Base-by-base conservation (phyloP, 2,113 vertebrate species). In the Agapornis roseicollis region DNA sequence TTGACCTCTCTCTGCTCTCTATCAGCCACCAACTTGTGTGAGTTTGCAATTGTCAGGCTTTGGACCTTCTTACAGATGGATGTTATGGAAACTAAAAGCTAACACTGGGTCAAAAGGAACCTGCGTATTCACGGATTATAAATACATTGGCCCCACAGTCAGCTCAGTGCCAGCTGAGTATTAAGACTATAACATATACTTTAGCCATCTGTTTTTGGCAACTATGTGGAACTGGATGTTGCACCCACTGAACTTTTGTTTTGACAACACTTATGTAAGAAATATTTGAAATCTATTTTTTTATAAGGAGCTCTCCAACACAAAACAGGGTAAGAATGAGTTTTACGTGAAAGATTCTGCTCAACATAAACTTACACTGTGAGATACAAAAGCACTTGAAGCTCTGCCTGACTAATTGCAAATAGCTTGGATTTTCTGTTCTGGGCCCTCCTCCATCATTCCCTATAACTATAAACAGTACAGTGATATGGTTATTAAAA, bases 121-220 rank as follows among this genome's bases (percentile, higher is more conserved):
- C 13, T 27, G 29, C 0, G 0, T 39, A 10, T 53, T 53, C 44
- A 14, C 4, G 2, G 37, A 4, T 41, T 63, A 3, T 7, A 63
- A 63, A 58, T 33, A 24, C 19, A 10, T 4, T 4, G 33, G 37
- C 19, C 39, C 4, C 13, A 46, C 28, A 46, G 27, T 11, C 49
- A 70, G 25, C 31, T 79, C 13, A 37, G 8, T 24, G 42, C 9
- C 25, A 70, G 50, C 50, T 10, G 2, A 63, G 46, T 46, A 73
- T 41, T 58, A 31, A 41, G n/a, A 24, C 20, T 53, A 0, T 25
- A 35, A 18, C 4, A 18, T 9, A 2, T 4, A 10, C 5, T 70
- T 83, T 10, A 25, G n/a, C 3, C 24, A 24, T 25, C 65, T 88
- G 52, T 37, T 78, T 80, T 63, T 79, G 70, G 25, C 37, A 76